phyloP scores from a whole-genome alignment of 2,797 vertebrate genomes.

The Cuniculus paca region DNA sequence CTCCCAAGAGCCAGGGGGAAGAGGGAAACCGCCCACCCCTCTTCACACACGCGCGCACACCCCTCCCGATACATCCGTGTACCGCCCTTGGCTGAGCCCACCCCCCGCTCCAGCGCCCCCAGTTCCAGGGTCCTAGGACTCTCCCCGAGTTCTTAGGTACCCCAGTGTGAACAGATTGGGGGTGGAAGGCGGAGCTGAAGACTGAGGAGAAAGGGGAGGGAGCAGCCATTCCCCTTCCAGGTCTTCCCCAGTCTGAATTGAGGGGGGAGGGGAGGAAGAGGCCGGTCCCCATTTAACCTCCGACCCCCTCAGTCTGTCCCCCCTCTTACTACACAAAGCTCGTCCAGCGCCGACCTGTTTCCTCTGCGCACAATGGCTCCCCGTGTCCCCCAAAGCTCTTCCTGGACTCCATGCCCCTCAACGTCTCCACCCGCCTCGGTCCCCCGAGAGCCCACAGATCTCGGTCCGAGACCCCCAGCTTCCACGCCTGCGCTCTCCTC shows the following conservation, averaged over 20 bases:
- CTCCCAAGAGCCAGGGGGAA: constrained; percentile 79
- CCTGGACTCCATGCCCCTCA: constrained; percentile 52
- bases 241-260: constrained; percentile 60
- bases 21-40: constrained; percentile 81
- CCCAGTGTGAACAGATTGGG: background rate
- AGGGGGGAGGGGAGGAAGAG: constrained; percentile 74
- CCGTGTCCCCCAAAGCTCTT: background rate
- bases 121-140: constrained; percentile 53
- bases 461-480: background rate
- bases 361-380: constrained; percentile 45
- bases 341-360: background rate
- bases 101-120: constrained; percentile 62
- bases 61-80: constrained; percentile 75
- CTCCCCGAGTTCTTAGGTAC: constrained; percentile 20
- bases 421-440: background rate
- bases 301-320: constrained; percentile 26
- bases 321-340: background rate
- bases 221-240: constrained; percentile 37
- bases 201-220: constrained; percentile 44
- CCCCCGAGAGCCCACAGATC: background rate
- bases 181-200: constrained; percentile 10
- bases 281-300: constrained; percentile 71
- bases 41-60: constrained; percentile 70
- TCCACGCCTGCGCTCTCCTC: background rate
- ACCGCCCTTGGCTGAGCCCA: constrained; percentile 68